Percentiles rank a stretch among this genome's conserved stretches.
Evolutionary conservation across 2,797 vertebrate genomes (phyloP).

Genomic region (Sternarchorhynchus goeldii): DNA sequence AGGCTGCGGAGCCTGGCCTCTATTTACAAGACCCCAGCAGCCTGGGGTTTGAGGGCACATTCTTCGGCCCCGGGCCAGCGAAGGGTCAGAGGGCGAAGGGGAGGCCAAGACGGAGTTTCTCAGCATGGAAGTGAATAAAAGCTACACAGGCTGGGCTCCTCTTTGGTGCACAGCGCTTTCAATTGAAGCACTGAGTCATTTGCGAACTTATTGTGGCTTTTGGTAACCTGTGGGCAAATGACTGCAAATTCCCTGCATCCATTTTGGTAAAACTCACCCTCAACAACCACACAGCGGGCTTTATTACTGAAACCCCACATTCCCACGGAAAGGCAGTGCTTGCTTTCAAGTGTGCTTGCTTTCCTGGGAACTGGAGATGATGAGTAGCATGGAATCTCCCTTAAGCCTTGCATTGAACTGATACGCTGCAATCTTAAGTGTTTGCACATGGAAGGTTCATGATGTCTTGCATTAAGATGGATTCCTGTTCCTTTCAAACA

Average conservation of each 20-base stretch:
- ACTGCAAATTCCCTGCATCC: slow-evolving; percentile 30
- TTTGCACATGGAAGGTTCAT: slow-evolving; percentile 13
- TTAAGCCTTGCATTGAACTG: slow-evolving; percentile 10
- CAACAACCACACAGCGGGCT: slow-evolving; percentile 24
- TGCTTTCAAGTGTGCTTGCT: slow-evolving; percentile 16
- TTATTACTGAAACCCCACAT: slow-evolving; percentile 37
- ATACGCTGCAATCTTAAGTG: slow-evolving; percentile 15
- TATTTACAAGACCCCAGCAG: slow-evolving; percentile 37
- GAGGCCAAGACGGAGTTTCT: slow-evolving; percentile 11
- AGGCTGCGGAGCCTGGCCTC: slow-evolving; percentile 31
- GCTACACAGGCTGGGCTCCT: not conserved
- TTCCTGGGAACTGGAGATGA: slow-evolving; percentile 41
- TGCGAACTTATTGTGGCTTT: not conserved
- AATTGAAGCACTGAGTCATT: not conserved
- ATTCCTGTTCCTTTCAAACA: slow-evolving; percentile 23
- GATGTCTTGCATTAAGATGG: not conserved
- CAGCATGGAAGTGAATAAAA: not conserved
- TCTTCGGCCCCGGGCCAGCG: slow-evolving; percentile 46
- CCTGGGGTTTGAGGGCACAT: slow-evolving; percentile 42
- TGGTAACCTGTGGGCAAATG: slow-evolving; percentile 7
- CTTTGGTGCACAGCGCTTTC: not conserved
- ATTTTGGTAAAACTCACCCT: slow-evolving; percentile 24
- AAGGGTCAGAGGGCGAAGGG: slow-evolving; percentile 38
- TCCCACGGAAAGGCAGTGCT: slow-evolving; percentile 17
- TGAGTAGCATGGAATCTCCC: not conserved